Percentiles rank a stretch among this genome's conserved stretches.
Conservation (phyloP, 2,113 vertebrate species). For the Spea multiplicata region DNA sequence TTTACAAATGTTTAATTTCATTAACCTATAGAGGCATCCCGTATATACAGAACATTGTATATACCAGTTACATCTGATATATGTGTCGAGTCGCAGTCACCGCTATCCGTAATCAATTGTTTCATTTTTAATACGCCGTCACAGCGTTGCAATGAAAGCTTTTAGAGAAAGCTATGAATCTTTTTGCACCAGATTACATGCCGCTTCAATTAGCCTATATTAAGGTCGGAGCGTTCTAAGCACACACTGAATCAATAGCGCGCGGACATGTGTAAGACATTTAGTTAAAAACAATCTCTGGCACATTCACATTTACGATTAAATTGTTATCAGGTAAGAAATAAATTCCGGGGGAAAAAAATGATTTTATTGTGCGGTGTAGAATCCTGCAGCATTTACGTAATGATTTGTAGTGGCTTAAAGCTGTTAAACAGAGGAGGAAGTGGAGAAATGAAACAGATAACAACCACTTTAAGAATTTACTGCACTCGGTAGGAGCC, state of each 20-base stretch:
- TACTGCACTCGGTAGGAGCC: conserved; percentile 62
- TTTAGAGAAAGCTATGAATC: conserved; percentile 63
- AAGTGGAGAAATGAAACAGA: conserved; percentile 60
- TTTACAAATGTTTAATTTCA: conserved; percentile 13
- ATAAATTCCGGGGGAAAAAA: conserved; percentile 51
- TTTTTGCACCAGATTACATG: conserved; percentile 49
- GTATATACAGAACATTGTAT: neutral
- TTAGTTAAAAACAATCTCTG: conserved; percentile 59
- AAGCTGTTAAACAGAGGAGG: conserved; percentile 66
- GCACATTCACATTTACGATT: conserved; percentile 57
- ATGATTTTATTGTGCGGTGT: conserved; percentile 51
- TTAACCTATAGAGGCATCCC: conserved; percentile 5
- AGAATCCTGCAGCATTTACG: conserved; percentile 58
- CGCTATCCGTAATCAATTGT: conserved; percentile 53
- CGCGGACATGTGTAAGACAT: conserved; percentile 53
- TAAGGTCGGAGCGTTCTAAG: conserved; percentile 59
- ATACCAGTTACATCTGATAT: conserved; percentile 30
- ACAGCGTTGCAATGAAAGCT: conserved; percentile 60
- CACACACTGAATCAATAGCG: conserved; percentile 60
- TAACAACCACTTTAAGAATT: conserved; percentile 66
- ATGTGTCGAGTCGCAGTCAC: conserved; percentile 59
- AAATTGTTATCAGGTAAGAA: conserved; percentile 54
- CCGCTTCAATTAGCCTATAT: conserved; percentile 58
- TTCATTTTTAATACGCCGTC: conserved; percentile 61
- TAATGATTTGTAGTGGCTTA: conserved; percentile 65